Percentiles rank a stretch among this genome's conserved stretches.
phyloP scores from a whole-genome alignment of 2,888 invertebrate genomes.

The Sclerodermus sp. region DNA sequence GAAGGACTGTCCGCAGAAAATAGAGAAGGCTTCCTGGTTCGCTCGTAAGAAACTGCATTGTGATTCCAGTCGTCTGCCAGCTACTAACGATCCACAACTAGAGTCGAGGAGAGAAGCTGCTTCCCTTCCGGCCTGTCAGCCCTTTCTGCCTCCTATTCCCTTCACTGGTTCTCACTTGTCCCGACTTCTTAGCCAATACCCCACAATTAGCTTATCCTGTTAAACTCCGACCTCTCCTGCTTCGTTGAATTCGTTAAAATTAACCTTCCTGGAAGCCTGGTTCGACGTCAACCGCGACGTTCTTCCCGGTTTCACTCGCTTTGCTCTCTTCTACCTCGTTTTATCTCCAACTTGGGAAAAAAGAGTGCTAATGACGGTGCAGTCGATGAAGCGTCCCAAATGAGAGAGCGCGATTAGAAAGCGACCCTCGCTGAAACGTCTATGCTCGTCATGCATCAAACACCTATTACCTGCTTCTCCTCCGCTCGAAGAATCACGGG shows the following conservation, averaged over 20 bases:
- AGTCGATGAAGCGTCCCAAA: slow-evolving; percentile 12
- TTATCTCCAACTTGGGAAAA: slow-evolving; percentile 18
- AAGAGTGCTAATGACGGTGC: slow-evolving; percentile 29
- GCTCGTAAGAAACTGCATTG: slow-evolving; percentile 52
- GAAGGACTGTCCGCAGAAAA: slow-evolving; percentile 40
- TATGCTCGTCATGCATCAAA: no score
- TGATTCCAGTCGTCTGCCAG: slow-evolving; percentile 54
- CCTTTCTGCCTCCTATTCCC: slow-evolving; percentile 16
- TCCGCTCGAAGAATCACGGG: no score
- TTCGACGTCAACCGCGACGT: slow-evolving; percentile 40
- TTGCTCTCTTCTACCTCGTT: slow-evolving; percentile 12
- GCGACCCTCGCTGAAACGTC: no score
- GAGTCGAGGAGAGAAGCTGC: slow-evolving; percentile 27
- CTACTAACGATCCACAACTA: slow-evolving; percentile 54
- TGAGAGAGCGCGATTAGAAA: no score
- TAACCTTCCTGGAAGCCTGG: slow-evolving; percentile 41
- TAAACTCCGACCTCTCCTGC: slow-evolving; percentile 50
- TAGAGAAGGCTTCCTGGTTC: slow-evolving; percentile 33
- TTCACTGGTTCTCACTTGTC: slow-evolving; percentile 34
- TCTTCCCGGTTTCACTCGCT: slow-evolving; percentile 29
- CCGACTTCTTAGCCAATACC: slow-evolving; percentile 57
- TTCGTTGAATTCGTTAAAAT: slow-evolving; percentile 55
- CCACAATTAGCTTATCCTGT: slow-evolving; percentile 59
- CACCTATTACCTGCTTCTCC: no score
- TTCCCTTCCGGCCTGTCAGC: slow-evolving; percentile 17